phyloP scores from a whole-genome alignment of 2,797 vertebrate species.

The Crenichthys baileyi region DNA sequence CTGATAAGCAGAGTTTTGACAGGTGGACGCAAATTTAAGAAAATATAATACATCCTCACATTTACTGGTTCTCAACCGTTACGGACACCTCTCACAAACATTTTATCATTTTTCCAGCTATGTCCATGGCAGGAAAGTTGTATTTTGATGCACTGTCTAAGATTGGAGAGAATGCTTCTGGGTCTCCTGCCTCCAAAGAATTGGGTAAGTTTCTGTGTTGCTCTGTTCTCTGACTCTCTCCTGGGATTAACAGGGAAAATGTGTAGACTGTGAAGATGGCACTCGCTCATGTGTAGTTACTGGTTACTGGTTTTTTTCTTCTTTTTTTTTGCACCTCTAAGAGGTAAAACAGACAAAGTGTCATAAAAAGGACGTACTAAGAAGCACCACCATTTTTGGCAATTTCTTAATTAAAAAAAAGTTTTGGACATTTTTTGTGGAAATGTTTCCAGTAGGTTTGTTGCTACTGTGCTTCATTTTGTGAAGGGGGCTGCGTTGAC shows the following conservation, averaged over 20 bases:
- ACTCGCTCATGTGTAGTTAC: neutral
- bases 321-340: neutral
- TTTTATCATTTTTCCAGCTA: conserved; percentile 81
- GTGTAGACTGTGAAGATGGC: conserved; percentile 2
- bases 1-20: neutral
- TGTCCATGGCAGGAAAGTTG: conserved; percentile 91
- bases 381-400: no score
- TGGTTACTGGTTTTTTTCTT: no score
- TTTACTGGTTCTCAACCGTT: conserved; percentile 14
- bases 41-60: neutral
- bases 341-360: neutral
- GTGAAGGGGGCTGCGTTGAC: neutral
- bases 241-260: conserved; percentile 20
- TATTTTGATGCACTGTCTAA: conserved; percentile 96
- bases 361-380: neutral
- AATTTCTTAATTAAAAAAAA: neutral
- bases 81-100: conserved; percentile 23
- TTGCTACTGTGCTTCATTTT: neutral
- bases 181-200: conserved; percentile 94
- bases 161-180: conserved; percentile 92
- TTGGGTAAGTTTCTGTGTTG: conserved; percentile 85
- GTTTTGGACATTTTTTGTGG: neutral
- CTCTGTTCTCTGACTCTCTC: conserved; percentile 10
- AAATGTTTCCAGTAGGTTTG: neutral
- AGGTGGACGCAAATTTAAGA: neutral